Evolutionary conservation across 2,113 vertebrate species (phyloP), one percentile per base, ranked within the genome.

Genomic region (Marmota monax): DNA sequence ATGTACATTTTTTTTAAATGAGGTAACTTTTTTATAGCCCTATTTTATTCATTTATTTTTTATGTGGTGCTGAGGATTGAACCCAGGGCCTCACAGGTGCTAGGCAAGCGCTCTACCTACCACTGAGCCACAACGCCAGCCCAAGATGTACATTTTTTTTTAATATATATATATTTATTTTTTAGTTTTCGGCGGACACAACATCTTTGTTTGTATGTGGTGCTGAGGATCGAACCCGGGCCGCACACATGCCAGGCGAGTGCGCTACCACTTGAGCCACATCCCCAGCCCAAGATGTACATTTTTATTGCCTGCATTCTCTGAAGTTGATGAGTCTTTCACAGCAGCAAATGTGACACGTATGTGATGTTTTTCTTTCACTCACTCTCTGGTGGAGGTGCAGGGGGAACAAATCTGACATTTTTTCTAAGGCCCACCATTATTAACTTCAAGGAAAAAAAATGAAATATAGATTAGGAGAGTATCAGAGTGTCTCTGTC

Each of bases 381-480:
- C 6, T 22, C 58, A 91, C 16, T 93, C 16, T 39, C 42, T 79
- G 25, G 20, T 72, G 18, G 53, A 93, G 67, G 32, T 29, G 3
- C 78, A 72, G n/a, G 32, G 37, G 32, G 61, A 73, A 14, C 34
- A 45, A 48, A 61, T 86, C 80, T 90, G 42, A 96, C 29, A 58
- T 80, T 77, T 77, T 78, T 25, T 67, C 53, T 85, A 74, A 92
- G 7, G 34, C 16, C 27, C 63, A 45, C 42, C 48, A 42, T 88
- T 92, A 88, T 91, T 78, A 87, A 69, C 25, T 79, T 37, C 65
- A 93, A 42, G 53, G 17, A n/a, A 27, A 80, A 91, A 84, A 45
- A 45, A 84, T 51, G 78, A 84, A 91, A 88, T 84, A 56, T 22
- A 48, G 67, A 77, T 84, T 51, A 92, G 12, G 39, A 76, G 65